These are phyloP conservation scores for Sitodiplosis mosellana DNA, from an alignment of 1,140 invertebrate species.

Conservation along the genomic window DNA sequence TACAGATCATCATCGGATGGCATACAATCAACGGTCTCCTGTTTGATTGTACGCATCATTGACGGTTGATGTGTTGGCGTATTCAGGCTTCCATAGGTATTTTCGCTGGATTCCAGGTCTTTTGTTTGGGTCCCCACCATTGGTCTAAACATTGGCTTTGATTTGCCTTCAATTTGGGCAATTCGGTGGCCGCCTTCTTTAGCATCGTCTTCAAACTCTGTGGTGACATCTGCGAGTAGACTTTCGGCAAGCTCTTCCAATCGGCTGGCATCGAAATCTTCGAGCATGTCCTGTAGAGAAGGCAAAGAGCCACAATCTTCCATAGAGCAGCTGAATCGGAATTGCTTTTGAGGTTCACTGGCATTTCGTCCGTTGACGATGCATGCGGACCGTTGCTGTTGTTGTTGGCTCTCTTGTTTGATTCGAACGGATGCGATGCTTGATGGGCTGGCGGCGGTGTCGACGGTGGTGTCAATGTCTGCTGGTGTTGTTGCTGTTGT, in stretches of 20 bases:
- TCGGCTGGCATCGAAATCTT: constrained; percentile 41
- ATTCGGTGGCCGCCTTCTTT: constrained; percentile 25
- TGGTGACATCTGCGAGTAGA: constrained; percentile 58
- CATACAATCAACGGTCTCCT: constrained; percentile 25
- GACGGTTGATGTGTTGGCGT: constrained; percentile 18
- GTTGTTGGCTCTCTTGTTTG: background rate
- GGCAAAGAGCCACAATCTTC: constrained; percentile 52
- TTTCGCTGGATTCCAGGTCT: constrained; percentile 56
- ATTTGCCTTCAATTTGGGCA: constrained; percentile 21
- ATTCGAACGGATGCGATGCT: background rate
- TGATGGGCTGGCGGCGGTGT: no score
- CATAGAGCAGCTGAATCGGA: constrained; percentile 33
- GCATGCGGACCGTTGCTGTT: background rate
- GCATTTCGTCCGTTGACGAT: no score
- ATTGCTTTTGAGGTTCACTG: constrained; percentile 10
- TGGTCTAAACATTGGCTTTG: constrained; percentile 26
- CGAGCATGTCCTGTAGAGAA: constrained; percentile 62
- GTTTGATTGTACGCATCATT: constrained; percentile 30
- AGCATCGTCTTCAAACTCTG: constrained; percentile 47
- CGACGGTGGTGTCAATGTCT: constrained; percentile 5
- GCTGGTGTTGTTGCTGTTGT: constrained; percentile 10
- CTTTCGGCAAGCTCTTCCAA: constrained; percentile 61
- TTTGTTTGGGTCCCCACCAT: constrained; percentile 66
- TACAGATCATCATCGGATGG: background rate
- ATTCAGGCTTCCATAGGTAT: constrained; percentile 16